phyloP scores from a whole-genome alignment of 2,113 vertebrate genomes.

The Mus musculus region DNA sequence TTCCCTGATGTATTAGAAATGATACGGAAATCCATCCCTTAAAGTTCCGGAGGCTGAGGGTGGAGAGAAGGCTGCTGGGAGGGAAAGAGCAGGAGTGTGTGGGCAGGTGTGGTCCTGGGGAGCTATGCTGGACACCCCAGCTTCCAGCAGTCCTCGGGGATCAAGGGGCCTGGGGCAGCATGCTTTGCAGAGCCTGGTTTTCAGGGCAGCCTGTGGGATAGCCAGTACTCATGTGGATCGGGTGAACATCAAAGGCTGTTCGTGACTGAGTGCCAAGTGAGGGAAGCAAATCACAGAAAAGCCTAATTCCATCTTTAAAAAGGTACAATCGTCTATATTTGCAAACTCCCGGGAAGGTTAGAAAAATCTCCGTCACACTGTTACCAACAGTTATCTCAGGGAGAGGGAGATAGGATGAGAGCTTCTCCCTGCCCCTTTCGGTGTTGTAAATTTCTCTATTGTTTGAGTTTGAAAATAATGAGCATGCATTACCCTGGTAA shows the following conservation, averaged over 20 bases:
- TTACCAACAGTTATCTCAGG: neutral
- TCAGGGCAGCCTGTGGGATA: neutral
- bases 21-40: slow-evolving; percentile 60
- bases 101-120: neutral
- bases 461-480: slow-evolving; percentile 49
- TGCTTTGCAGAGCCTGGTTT: neutral
- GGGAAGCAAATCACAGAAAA: slow-evolving; percentile 44
- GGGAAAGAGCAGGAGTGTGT: neutral
- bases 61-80: neutral
- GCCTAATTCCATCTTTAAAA: slow-evolving; percentile 28
- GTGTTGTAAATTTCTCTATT: slow-evolving; percentile 39
- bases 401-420: neutral
- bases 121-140: neutral
- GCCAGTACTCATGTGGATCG: too few relatives aligned
- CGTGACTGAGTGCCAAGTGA: neutral
- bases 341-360: slow-evolving; percentile 24
- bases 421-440: neutral
- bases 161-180: neutral
- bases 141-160: neutral
- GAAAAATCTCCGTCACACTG: neutral
- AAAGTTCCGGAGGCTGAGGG: slow-evolving; percentile 28
- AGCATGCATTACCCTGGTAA: neutral
- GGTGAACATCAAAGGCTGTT: neutral
- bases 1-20: slow-evolving; percentile 63
- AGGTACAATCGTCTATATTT: slow-evolving; percentile 35